phyloP scores from a whole-genome alignment of 37 sponge, comb jelly and placozoan genomes.

The Halichondria panicea region DNA sequence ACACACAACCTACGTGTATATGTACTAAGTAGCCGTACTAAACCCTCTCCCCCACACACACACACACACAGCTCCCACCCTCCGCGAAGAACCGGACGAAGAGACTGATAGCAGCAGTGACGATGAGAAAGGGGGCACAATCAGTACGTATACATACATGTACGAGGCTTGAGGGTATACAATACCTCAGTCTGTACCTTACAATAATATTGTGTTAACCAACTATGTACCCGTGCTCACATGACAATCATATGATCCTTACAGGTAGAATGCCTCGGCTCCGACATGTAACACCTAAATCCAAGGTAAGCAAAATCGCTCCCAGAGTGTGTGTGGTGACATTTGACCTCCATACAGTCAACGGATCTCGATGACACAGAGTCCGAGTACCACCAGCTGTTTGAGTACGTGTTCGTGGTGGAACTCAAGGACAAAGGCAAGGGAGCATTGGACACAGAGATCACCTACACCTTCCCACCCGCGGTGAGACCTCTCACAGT shows the following conservation, averaged over 20 bases:
- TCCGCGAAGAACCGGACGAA: constrained; percentile 1
- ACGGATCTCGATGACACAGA: constrained; percentile 35
- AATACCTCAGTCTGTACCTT: no score
- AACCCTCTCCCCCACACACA: neutral
- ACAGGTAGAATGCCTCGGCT: no score
- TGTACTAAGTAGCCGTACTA: neutral
- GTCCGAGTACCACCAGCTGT: constrained; percentile 66
- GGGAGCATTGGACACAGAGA: constrained; percentile 30
- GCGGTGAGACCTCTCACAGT: constrained; percentile 26
- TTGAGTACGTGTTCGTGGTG: constrained; percentile 84
- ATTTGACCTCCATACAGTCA: no score
- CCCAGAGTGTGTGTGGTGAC: neutral
- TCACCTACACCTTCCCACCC: constrained; percentile 74
- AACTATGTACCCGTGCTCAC: neutral
- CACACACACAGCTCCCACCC: constrained; percentile 1
- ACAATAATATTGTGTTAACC: no score
- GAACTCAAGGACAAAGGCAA: constrained; percentile 35
- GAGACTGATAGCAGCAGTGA: constrained; percentile 53
- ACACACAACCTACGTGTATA: neutral
- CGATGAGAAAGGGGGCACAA: constrained; percentile 63
- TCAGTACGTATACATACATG: no score
- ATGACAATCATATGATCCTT: no score
- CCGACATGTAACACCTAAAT: neutral
- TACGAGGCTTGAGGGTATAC: no score
- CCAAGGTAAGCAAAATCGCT: neutral